Evolutionary conservation across 2,113 vertebrate species (phyloP), one percentile per base, ranked within the genome.

Genomic region (Collichthys lucidus): DNA sequence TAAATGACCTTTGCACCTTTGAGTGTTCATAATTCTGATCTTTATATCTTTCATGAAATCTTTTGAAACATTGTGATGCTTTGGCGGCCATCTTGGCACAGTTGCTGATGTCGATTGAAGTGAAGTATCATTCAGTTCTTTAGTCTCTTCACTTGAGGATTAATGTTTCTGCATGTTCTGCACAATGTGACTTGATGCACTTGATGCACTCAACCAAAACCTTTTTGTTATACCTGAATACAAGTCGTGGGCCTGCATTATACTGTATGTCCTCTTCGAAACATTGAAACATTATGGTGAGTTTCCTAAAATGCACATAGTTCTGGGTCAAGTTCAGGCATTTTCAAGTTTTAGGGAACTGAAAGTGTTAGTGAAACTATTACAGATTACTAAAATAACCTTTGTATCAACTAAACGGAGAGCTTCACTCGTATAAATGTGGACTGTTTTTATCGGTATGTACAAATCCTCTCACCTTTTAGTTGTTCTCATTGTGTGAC

Each of bases 391-490:
- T 44, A 2, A 31, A 56, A 56, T 3, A 16, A 11, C 8, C 66
- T 44, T 64, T 63, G 47, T 9, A 17, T 49, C 0, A 5, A 22
- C 22, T 53, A 5, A 22, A 47, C 1, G 6, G 2, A 57, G 56
- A 35, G 49, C 29, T 24, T 50, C 42, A 59, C 42, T 50, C 9
- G 11, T 11, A 64, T 16, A n/a, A 2, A 46, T n/a, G 19, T n/a
- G 35, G 40, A 63, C 26, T 24, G 42, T 47, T 71, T 14, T 4
- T 57, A 15, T 42, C 31, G 62, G 83, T 80, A 56, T 64, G 63
- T 63, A 56, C 9, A 63, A 5, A 14, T 44, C 16, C 11, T 53
- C 64, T 44, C 16, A 72, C 22, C 5, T 20, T 40, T 49, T 17
- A 24, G 14, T 31, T 59, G 2, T 26, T 63, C 24, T 46, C 1